Base-by-base conservation (phyloP, 2,113 vertebrate species). In the Bubo scandiacus region DNA sequence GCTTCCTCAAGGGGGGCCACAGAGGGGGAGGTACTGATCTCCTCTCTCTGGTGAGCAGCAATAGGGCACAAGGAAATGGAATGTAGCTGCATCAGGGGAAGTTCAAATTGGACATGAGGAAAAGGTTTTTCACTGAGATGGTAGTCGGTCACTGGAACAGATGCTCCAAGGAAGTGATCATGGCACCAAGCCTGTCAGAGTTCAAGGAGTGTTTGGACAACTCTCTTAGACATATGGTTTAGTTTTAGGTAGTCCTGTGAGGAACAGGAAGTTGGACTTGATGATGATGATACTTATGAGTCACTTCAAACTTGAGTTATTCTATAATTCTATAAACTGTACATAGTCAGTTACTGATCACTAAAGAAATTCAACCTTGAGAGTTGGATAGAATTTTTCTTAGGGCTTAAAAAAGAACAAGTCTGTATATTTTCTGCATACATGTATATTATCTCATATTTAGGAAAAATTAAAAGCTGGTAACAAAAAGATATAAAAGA, bases 51-150 rank as follows among this genome's bases (percentile, higher is more conserved):
- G 10, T 77, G n/a, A 66, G 27, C 30, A 58, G 21, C 6, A 2
- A 42, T 4, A 47, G 5, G 25, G 58, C 8, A 12, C 6, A 5
- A 80, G 16, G 32, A 82, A 65, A 58, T 0, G 0, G 20, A 58
- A 40, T 45, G 14, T 58, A 88, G 10, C 11, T 52, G 8, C 12
- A 16, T 23, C 43, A 65, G 36, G 5, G 0, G 0, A 58, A 45
- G 11, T 52, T 88, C 19, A 29, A 11, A 17, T 5, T 43, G 21
- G 23, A 26, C 5, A 65, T 40, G 11, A 78, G 43, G 32, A 40
- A 40, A 78, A 51, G 11, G 17, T 58, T 82, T 49, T 65, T 45
- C 20, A 30, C 32, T 30, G 27, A 45, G 62, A 71, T 13, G 6
- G 12, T 43, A 10, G 21, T 9, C 32, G 9, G 12, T 49, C 26